phyloP scores from a whole-genome alignment of 2,113 vertebrate genomes.

The Plestiodon gilberti region DNA sequence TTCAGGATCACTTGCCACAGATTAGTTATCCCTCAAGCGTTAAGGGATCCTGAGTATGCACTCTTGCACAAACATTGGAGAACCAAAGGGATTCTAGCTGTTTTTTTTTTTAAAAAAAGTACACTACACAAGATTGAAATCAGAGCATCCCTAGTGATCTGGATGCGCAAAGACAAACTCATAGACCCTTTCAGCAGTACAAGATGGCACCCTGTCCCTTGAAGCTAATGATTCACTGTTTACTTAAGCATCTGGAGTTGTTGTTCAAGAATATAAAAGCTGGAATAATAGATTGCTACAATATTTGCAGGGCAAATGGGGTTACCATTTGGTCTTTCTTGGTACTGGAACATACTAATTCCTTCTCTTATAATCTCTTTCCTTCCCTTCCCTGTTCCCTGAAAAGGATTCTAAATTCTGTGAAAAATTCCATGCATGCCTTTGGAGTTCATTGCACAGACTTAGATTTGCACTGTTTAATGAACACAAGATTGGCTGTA shows the following conservation, averaged over 20 bases:
- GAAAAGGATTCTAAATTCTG: neutral
- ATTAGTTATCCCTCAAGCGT: neutral
- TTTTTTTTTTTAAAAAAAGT: neutral
- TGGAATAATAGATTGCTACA: neutral
- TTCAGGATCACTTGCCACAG: neutral
- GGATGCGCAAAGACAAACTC: neutral
- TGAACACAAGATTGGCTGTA: neutral
- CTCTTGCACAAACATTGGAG: neutral
- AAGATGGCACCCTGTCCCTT: neutral
- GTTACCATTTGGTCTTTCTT: neutral
- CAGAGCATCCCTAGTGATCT: no score
- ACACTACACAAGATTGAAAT: neutral
- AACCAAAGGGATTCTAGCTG: neutral
- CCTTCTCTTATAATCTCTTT: neutral
- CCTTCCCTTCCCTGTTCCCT: neutral
- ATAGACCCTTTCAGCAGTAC: neutral
- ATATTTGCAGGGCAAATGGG: neutral
- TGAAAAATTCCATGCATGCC: neutral
- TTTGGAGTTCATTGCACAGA: neutral
- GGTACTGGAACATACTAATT: neutral
- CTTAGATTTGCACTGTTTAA: neutral
- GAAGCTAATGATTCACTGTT: neutral
- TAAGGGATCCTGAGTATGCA: neutral
- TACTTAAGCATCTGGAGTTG: neutral
- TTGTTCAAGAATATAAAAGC: neutral